These are phyloP conservation scores for Venustaconcha ellipsiformis DNA, from an alignment of 1,140 invertebrate species.

Conservation along the genomic window DNA sequence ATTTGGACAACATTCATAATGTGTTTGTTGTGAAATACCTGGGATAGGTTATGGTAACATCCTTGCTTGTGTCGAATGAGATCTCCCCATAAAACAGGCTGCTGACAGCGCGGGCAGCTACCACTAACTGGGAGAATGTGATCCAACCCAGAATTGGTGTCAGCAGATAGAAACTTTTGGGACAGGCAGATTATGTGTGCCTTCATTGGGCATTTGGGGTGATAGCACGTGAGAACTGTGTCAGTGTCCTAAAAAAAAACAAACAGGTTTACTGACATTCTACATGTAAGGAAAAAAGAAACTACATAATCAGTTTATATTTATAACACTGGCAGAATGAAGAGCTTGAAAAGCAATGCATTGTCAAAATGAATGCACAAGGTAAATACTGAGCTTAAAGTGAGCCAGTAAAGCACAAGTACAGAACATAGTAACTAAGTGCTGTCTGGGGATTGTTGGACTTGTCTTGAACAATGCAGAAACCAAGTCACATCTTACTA, in stretches of 20 bases:
- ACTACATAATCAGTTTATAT: no score
- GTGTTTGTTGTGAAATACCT: slow-evolving; percentile 17
- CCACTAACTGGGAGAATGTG: slow-evolving; percentile 80
- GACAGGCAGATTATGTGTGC: slow-evolving; percentile 85
- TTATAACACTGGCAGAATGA: no score
- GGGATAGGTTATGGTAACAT: slow-evolving; percentile 72
- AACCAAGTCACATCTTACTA: no score
- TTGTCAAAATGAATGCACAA: no score
- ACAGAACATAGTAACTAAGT: no score
- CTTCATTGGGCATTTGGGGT: slow-evolving; percentile 75
- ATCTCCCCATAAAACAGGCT: slow-evolving; percentile 83
- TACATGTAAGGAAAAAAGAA: no score
- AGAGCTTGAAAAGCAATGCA: no score
- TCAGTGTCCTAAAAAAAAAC: slow-evolving; percentile 35
- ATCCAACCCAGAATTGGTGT: slow-evolving; percentile 34
- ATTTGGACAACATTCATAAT: neutral
- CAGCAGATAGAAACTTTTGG: slow-evolving; percentile 74
- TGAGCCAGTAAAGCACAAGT: no score
- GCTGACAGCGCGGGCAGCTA: slow-evolving; percentile 80
- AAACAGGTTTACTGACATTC: neutral
- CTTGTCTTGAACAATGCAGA: no score
- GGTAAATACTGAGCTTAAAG: no score
- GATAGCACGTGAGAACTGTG: slow-evolving; percentile 77
- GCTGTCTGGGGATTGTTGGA: no score
- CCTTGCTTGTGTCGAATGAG: slow-evolving; percentile 82